These are phyloP conservation scores for Abramis brama DNA, from an alignment of 2,113 vertebrate species.

Conservation along the genomic window DNA sequence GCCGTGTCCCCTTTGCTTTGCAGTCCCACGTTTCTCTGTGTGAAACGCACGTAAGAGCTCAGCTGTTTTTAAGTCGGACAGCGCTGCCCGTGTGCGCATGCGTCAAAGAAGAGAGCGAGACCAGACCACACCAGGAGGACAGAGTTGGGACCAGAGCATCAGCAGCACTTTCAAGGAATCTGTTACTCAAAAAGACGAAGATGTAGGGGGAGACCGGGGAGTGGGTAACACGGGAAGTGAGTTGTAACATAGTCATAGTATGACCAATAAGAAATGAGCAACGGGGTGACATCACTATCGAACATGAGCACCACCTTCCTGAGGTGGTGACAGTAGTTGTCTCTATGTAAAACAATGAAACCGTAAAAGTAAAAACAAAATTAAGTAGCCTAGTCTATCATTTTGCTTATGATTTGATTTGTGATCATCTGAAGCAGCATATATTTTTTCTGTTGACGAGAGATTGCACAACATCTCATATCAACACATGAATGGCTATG, in stretches of 20 bases:
- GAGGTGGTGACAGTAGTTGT: not conserved
- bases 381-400: too few species aligned
- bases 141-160: slow-evolving; percentile 6
- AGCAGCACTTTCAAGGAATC: not conserved
- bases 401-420: not conserved
- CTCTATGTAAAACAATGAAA: not conserved
- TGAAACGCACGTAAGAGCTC: slow-evolving; percentile 35
- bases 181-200: not conserved
- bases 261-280: not conserved
- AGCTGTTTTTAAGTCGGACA: slow-evolving; percentile 47
- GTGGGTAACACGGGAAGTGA: not conserved
- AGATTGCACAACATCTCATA: not conserved
- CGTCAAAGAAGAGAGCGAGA: not conserved
- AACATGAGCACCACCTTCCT: not conserved
- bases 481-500: too few species aligned
- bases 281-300: not conserved
- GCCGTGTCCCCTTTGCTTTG: slow-evolving; percentile 22
- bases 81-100: slow-evolving; percentile 43
- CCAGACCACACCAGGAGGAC: slow-evolving; percentile 2
- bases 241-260: not conserved
- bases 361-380: not conserved
- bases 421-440: too few species aligned
- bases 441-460: too few species aligned
- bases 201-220: not conserved
- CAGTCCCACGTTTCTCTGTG: slow-evolving; percentile 33